Evolutionary conservation across 1,140 invertebrate species (phyloP).

Genomic region (Spodoptera frugiperda): DNA sequence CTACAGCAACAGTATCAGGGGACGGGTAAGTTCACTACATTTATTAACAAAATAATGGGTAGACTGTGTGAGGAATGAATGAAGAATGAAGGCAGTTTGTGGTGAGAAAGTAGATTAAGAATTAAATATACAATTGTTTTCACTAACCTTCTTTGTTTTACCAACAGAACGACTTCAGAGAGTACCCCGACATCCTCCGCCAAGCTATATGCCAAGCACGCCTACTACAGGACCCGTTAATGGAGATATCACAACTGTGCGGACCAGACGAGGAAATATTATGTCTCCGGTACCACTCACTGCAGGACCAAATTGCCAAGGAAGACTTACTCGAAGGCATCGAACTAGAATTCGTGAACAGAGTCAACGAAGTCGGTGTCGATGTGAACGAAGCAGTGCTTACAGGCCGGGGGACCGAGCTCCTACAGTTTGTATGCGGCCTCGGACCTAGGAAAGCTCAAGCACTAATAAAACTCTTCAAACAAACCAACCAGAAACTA

Average conservation of each 20-base stretch:
- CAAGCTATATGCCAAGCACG: conserved; percentile 97
- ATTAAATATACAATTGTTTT: neutral
- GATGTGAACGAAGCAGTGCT: conserved; percentile 98
- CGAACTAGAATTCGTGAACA: conserved; percentile 96
- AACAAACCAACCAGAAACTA: conserved; percentile 96
- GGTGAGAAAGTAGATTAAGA: neutral
- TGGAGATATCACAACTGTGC: conserved; percentile 98
- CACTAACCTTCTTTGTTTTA: neutral
- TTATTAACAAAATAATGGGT: neutral
- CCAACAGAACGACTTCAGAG: conserved; percentile 92
- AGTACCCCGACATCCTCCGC: conserved; percentile 95
- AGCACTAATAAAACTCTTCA: conserved; percentile 95
- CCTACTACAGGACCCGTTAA: conserved; percentile 97
- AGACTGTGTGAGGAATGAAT: neutral
- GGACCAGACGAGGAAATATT: conserved; percentile 98
- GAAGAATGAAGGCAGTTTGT: neutral
- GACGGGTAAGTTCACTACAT: conserved; percentile 85
- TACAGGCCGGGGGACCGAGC: conserved; percentile 93
- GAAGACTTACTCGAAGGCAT: conserved; percentile 95
- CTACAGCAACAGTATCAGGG: conserved; percentile 96
- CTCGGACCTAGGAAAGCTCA: conserved; percentile 97
- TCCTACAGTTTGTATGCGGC: conserved; percentile 99
- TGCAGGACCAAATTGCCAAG: conserved; percentile 94
- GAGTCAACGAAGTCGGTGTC: conserved; percentile 99
- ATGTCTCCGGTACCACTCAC: conserved; percentile 95